Evolutionary conservation across 2,888 invertebrate species (phyloP).

Genomic region (Temnothorax rugatulus): DNA sequence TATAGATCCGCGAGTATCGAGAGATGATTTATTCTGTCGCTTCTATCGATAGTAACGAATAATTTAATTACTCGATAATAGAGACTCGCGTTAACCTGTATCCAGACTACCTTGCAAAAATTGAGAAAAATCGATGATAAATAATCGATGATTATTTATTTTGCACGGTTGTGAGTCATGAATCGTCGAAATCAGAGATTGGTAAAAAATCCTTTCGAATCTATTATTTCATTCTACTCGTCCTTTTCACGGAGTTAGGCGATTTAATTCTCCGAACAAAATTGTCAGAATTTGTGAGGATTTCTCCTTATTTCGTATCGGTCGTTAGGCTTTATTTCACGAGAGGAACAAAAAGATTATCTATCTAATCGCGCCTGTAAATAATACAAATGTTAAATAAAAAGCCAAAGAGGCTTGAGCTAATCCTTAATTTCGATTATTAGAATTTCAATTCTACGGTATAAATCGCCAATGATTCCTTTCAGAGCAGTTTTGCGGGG

Average conservation of each 20-base stretch:
- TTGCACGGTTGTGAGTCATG: not conserved
- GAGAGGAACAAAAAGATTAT: not conserved
- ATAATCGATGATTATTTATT: not conserved
- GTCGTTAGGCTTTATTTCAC: not conserved
- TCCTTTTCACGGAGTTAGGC: not conserved
- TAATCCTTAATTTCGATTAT: not conserved
- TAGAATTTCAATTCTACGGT: not conserved
- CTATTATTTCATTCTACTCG: not conserved
- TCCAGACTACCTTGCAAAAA: slow-evolving; percentile 15
- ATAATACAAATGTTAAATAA: not conserved
- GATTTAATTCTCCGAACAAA: not conserved
- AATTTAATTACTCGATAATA: not conserved
- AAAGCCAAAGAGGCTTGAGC: not conserved
- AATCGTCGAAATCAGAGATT: not conserved
- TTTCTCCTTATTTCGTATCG: not conserved
- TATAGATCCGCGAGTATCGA: not conserved
- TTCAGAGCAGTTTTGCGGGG: slow-evolving; percentile 25
- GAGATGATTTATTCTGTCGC: not conserved
- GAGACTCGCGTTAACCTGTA: slow-evolving; percentile 52
- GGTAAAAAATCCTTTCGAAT: not conserved
- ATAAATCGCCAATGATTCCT: not conserved
- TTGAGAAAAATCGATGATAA: not conserved
- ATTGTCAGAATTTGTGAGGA: not conserved
- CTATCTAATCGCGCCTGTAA: not conserved
- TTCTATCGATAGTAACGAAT: not conserved